A percentile compares a stretch with the other conserved stretches of the same genome.
These are phyloP conservation scores for Epinotia ramella DNA, from an alignment of 2,888 invertebrate species.

Conservation along the genomic window DNA sequence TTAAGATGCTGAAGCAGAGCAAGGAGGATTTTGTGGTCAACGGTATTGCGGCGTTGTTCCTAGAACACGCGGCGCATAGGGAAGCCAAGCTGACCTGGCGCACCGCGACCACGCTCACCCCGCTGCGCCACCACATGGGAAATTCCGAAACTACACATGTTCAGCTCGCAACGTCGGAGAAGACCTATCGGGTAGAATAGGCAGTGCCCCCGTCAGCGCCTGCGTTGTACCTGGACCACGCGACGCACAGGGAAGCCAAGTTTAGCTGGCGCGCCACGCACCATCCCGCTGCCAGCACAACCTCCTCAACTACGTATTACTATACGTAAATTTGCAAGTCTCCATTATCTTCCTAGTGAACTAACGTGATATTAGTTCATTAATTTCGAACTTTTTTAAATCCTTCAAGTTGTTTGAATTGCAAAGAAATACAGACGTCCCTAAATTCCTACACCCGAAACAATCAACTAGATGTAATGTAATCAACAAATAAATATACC, in stretches of 20 bases:
- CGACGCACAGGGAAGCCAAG: constrained; percentile 87
- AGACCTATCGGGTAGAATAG: constrained; percentile 91
- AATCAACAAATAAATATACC: too few relatives aligned
- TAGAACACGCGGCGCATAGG: constrained; percentile 89
- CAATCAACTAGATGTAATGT: too few relatives aligned
- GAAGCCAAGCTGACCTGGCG: constrained; percentile 83
- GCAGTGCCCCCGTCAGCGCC: constrained; percentile 91
- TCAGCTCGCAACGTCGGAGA: constrained; percentile 92
- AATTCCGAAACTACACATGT: constrained; percentile 88
- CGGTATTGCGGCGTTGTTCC: constrained; percentile 86
- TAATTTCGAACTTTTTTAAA: too few relatives aligned
- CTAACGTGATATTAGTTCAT: constrained; percentile 55
- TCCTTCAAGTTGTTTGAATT: too few relatives aligned
- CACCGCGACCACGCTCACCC: constrained; percentile 86
- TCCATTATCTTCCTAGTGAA: too few relatives aligned
- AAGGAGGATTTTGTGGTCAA: too few relatives aligned
- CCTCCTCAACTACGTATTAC: too few relatives aligned
- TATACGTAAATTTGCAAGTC: too few relatives aligned
- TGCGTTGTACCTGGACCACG: constrained; percentile 87
- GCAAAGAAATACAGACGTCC: too few relatives aligned
- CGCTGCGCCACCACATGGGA: constrained; percentile 82
- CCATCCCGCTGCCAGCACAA: constrained; percentile 87
- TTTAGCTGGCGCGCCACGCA: constrained; percentile 80
- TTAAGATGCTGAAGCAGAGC: too few relatives aligned
- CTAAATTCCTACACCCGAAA: too few relatives aligned